Conservation (phyloP, 2,113 vertebrate species). For the Oreochromis tanganicae region DNA sequence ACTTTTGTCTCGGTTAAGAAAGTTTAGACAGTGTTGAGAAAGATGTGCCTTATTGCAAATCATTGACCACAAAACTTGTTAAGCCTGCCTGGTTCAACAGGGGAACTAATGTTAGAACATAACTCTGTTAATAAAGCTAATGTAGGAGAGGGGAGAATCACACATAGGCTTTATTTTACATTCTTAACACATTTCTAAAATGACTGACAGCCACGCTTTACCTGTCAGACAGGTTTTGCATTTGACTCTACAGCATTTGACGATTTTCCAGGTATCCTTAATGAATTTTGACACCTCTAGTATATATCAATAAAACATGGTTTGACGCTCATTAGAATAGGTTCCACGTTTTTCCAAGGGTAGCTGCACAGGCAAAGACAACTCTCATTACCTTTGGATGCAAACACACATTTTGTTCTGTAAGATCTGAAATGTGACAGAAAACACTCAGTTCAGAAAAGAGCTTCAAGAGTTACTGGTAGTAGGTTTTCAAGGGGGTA, state of each 20-base stretch:
- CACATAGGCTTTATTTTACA: neutral
- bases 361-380: neutral
- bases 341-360: neutral
- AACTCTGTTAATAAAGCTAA: neutral
- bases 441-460: too few species aligned
- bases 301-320: neutral
- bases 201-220: neutral
- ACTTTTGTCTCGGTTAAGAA: neutral
- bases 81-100: neutral
- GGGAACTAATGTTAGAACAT: neutral
- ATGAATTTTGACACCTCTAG: neutral
- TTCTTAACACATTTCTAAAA: neutral
- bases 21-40: neutral
- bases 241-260: neutral
- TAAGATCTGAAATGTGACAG: too few species aligned
- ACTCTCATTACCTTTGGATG: neutral
- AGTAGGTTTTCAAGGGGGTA: too few species aligned
- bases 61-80: slow-evolving; percentile 3
- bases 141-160: neutral
- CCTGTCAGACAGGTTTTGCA: neutral
- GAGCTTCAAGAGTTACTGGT: too few species aligned
- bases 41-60: slow-evolving; percentile 4
- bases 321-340: neutral
- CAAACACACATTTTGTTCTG: too few species aligned
- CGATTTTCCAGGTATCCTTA: neutral